Conservation (phyloP, 1,140 invertebrate genomes). For the Zophobas morio region DNA sequence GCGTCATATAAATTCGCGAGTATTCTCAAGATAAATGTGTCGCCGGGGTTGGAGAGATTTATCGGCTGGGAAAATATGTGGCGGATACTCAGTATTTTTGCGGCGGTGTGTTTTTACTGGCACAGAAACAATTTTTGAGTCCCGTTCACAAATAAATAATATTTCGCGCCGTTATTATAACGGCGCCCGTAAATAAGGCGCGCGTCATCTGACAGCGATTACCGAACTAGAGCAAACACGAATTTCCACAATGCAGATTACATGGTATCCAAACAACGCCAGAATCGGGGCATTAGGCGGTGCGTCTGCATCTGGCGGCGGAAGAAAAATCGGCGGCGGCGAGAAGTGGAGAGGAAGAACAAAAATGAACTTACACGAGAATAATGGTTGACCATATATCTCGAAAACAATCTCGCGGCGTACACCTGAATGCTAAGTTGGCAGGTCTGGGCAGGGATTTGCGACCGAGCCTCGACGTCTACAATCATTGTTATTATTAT, state of each 20-base stretch:
- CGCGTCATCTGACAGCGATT: slow-evolving; percentile 25
- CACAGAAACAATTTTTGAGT: not conserved
- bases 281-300: slow-evolving; percentile 1
- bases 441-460: too few relatives aligned
- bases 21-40: slow-evolving; percentile 42
- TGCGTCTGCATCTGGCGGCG: slow-evolving; percentile 6
- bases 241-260: slow-evolving; percentile 35
- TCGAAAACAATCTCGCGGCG: not conserved
- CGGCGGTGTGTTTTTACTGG: not conserved
- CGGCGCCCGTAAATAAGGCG: not conserved
- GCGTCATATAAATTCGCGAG: slow-evolving; percentile 30
- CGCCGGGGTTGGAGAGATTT: slow-evolving; percentile 39
- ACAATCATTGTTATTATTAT: too few relatives aligned
- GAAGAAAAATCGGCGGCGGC: slow-evolving; percentile 3
- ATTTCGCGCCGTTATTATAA: not conserved
- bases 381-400: slow-evolving; percentile 20
- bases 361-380: slow-evolving; percentile 20
- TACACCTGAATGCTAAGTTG: not conserved
- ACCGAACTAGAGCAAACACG: slow-evolving; percentile 25
- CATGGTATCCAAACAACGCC: slow-evolving; percentile 20
- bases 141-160: not conserved
- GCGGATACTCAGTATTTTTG: slow-evolving; percentile 21
- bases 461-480: too few relatives aligned
- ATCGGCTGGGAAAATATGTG: slow-evolving; percentile 29
- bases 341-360: slow-evolving; percentile 1